These are phyloP conservation scores for Aphelocoma californica DNA, from an alignment of 2,797 vertebrate species.

Conservation along the genomic window DNA sequence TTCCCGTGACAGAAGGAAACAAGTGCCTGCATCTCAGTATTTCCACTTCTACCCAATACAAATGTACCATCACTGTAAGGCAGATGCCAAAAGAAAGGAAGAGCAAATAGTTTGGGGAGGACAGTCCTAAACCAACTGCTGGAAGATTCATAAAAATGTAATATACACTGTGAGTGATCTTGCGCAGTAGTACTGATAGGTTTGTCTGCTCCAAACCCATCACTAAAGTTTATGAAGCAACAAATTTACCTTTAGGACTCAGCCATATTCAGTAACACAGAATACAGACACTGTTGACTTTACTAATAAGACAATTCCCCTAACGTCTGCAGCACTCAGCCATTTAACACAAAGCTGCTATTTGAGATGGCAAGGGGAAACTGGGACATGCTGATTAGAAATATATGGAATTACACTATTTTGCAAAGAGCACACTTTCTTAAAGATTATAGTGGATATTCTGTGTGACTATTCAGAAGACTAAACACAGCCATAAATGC, in stretches of 20 bases:
- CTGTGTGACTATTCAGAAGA: neutral
- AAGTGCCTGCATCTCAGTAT: neutral
- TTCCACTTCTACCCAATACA: neutral
- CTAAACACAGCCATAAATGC: neutral
- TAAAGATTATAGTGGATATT: neutral
- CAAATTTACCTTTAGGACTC: neutral
- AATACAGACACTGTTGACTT: neutral
- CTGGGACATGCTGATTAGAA: neutral
- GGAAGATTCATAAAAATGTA: neutral
- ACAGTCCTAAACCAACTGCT: neutral
- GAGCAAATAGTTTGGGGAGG: neutral
- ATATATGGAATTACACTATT: neutral
- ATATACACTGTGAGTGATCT: neutral
- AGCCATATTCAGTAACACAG: neutral
- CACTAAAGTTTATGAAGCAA: neutral
- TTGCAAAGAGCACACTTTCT: neutral
- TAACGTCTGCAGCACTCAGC: neutral
- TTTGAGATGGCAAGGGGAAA: neutral
- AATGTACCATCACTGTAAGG: neutral
- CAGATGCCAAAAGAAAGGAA: neutral
- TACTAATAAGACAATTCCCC: neutral
- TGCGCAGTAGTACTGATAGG: neutral
- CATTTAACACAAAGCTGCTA: neutral
- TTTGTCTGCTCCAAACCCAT: neutral
- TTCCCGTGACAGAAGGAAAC: neutral